These are phyloP conservation scores for Entomobrya proxima DNA, from an alignment of 2,888 invertebrate genomes.

Conservation along the genomic window DNA sequence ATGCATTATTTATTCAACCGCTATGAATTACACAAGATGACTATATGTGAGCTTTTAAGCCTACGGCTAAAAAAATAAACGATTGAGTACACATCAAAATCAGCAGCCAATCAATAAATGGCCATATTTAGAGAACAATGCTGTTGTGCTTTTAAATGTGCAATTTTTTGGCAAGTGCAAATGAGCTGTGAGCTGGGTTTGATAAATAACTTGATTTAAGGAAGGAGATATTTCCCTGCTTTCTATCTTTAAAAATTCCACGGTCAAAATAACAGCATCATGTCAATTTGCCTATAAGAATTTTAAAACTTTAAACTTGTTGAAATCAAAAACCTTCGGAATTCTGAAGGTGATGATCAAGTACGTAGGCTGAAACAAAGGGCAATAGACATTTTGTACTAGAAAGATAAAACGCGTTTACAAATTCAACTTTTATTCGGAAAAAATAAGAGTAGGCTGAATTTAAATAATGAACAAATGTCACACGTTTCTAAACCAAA, in stretches of 20 bases:
- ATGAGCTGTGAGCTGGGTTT: conserved; percentile 18
- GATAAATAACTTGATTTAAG: conserved; percentile 48
- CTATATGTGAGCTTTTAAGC: not conserved
- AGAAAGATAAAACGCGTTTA: not conserved
- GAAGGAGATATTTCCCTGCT: too few species aligned
- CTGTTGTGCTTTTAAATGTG: too few species aligned
- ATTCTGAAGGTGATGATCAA: not conserved
- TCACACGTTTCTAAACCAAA: conserved; percentile 6
- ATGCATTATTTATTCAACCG: not conserved
- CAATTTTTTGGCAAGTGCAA: conserved; percentile 24
- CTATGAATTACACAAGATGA: not conserved
- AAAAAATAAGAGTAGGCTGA: not conserved
- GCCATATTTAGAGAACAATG: not conserved
- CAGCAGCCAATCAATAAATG: not conserved
- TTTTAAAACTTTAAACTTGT: conserved; percentile 7
- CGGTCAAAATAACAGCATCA: not conserved
- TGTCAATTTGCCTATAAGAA: conserved; percentile 7
- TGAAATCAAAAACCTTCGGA: not conserved
- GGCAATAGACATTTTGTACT: not conserved
- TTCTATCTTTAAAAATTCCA: too few species aligned
- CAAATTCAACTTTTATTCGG: not conserved
- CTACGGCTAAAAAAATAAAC: not conserved
- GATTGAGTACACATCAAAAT: not conserved
- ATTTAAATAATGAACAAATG: conserved; percentile 34
- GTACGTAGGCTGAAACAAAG: conserved; percentile 20